Evolutionary conservation across 1,140 invertebrate species (phyloP), one percentile per base, ranked within the genome.

Genomic region (Portunus trituberculatus): DNA sequence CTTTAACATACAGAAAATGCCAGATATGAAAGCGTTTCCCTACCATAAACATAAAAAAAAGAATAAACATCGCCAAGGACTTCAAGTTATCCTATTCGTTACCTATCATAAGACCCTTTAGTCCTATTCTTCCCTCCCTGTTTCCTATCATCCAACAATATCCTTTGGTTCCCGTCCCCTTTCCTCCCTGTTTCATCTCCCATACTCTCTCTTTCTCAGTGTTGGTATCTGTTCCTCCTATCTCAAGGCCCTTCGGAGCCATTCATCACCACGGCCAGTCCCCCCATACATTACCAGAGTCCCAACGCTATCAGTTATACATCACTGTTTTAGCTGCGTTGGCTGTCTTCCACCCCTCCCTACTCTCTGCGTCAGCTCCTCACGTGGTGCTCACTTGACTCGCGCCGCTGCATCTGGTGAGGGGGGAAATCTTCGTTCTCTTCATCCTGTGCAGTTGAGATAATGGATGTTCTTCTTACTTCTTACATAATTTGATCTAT

Each of bases 221-320:
- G 67, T 20, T 76, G 67, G 4, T 76, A 76, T 76, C 67, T 76
- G 67, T n/a, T 76, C 67, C 67, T 25, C 67, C 67, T n/a, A 76
- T 76, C 67, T 76, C 67, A n/a, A 20, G 67, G n/a, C 67, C 20
- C 67, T 20, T 76, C n/a, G 67, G 67, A 76, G 67, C 67, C 67
- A 76, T 76, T 76, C 67, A 76, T 76, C 67, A 76, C 67, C 67
- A n/a, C 67, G 67, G 67, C 67, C 67, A 76, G 67, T 76, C 67
- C 67, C 67, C 52, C 67, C 67, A 76, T 76, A 76, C 67, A 76
- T 76, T 59, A 59, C 52, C 52, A 59, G 52, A 59, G 52, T 59
- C 52, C 52, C 52, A 14, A 76, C 67, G 67, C 67, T 76, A 76
- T 76, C 67, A 76, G 67, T 76, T 76, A 76, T 76, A 76, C 67